A percentile compares a stretch with the other conserved stretches of the same genome.
These are phyloP conservation scores for Ooceraea biroi DNA, from an alignment of 1,140 invertebrate species.

Conservation along the genomic window DNA sequence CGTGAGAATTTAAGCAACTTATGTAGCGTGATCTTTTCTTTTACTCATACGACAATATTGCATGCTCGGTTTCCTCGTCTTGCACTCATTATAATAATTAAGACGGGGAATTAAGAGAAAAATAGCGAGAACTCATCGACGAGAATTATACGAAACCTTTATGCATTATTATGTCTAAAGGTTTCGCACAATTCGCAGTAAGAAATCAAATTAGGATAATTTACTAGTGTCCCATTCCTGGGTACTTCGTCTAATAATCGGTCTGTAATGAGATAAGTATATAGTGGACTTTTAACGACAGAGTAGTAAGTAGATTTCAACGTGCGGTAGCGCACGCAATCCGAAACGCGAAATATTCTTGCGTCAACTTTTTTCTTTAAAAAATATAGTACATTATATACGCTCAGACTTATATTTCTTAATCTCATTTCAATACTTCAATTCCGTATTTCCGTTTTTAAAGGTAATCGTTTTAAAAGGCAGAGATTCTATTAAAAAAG, in stretches of 20 bases:
- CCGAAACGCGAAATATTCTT: not conserved
- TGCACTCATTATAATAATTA: not conserved
- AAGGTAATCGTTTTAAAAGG: not conserved
- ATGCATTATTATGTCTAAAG: not conserved
- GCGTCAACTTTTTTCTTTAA: not conserved
- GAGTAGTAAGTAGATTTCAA: constrained; percentile 29
- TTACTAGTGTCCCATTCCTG: not conserved
- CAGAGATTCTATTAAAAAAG: not conserved
- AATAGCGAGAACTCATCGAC: not conserved
- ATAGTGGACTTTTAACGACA: not conserved
- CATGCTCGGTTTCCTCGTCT: not conserved
- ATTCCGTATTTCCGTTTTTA: not conserved
- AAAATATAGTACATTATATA: not conserved
- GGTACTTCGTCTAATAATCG: not conserved
- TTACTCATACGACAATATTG: not conserved
- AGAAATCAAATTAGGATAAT: constrained; percentile 5
- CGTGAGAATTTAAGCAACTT: not conserved
- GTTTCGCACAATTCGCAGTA: too few relatives aligned
- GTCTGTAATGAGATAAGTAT: not conserved
- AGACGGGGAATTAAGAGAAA: not conserved
- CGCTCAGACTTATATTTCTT: not conserved
- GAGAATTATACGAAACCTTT: not conserved
- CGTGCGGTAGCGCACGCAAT: not conserved
- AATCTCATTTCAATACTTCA: not conserved
- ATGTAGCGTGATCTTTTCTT: not conserved